Base-by-base conservation (phyloP, 2,113 vertebrate species). In the Symphodus melops region DNA sequence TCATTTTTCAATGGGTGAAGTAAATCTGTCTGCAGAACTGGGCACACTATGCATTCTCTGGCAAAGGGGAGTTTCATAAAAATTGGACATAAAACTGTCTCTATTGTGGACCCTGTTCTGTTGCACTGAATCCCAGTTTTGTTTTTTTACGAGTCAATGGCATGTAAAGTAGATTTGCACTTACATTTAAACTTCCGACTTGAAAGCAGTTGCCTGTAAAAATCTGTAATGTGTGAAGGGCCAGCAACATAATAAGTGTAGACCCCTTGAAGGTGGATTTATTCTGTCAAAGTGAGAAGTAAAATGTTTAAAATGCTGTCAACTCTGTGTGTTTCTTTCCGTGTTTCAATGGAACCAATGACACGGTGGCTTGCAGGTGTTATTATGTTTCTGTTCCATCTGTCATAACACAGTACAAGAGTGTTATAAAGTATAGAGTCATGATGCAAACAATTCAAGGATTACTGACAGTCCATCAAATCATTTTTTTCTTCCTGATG, bases 361-460 rank as follows among this genome's bases (percentile, higher is more conserved):
- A 59, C 41, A 73, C 23, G 2, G 59, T 48, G 49, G 64, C 65
- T 49, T 69, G 69, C 53, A 59, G 52, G 39, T 68, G 63, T 72
- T 76, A 61, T 59, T 65, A 17, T 66, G 55, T 63, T 82, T 63
- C 52, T 52, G 25, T 76, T 72, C 58, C 63, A 68, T 58, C 52
- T 72, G 68, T 72, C 79, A 68, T 44, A 19, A 12, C 44, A 52
- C 20, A 28, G 53, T 25, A 56, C 14, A 9, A 36, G 36, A 19
- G 41, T 25, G 21, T 73, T 46, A 75, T 59, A 42, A 59, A 37
- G n/a, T 25, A n/a, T 19, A 39, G 1, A 59, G 49, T n/a, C 21
- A 19, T 39, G 28, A 70, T 65, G 53, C 48, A 57, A 81, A n/a
- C 19, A 41, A 39, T 17, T 49, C 28, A 13, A 3, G 19, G 12